phyloP scores from a whole-genome alignment of 2,797 vertebrate species.

The Falco naumanni region DNA sequence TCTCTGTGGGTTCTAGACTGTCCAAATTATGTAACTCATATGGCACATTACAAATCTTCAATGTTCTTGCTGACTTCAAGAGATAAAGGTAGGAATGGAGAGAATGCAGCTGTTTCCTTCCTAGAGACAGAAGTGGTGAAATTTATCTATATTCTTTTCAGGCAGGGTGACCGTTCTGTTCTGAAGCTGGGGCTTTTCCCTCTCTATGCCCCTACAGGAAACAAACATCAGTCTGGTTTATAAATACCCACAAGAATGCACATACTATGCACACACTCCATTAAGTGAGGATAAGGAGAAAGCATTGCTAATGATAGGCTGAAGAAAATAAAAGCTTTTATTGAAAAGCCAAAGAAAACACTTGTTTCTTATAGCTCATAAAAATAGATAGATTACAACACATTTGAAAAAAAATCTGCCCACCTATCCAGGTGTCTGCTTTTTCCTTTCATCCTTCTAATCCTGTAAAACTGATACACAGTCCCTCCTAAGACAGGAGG shows the following conservation, averaged over 20 bases:
- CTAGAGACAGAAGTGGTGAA: not conserved
- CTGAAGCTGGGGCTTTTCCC: fast-evolving
- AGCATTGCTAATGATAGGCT: not conserved
- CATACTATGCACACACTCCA: not conserved
- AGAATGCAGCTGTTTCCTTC: not conserved
- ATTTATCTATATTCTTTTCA: not conserved
- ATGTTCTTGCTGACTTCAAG: not conserved
- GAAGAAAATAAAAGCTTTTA: not conserved
- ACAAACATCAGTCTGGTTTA: not conserved
- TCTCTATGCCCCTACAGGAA: not conserved
- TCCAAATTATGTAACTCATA: not conserved
- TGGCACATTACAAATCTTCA: not conserved
- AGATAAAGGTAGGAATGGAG: not conserved
- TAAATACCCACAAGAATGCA: not conserved
- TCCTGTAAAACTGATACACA: not conserved
- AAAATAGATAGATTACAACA: not conserved
- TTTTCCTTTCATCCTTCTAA: not conserved
- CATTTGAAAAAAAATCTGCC: not conserved
- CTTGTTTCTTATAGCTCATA: not conserved
- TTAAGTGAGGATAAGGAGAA: not conserved
- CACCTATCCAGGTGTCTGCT: not conserved
- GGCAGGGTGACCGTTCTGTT: not conserved
- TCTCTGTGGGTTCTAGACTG: not conserved
- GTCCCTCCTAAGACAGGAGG: not conserved
- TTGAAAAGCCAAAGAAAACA: not conserved